Evolutionary conservation across 2,888 invertebrate genomes (phyloP).

Genomic region (Phyto melanocephala): DNA sequence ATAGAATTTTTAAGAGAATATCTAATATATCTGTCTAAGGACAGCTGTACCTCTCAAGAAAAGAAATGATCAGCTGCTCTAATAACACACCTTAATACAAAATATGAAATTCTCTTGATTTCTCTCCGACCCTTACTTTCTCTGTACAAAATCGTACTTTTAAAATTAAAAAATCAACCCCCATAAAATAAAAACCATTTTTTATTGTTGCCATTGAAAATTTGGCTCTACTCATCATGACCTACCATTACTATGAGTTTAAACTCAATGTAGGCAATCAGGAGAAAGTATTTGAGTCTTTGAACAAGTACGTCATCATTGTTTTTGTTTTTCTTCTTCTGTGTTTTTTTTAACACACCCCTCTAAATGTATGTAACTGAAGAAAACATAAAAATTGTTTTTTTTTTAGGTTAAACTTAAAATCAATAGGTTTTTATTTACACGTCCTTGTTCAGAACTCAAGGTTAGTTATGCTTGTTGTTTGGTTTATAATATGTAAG

Average conservation of each 20-base stretch:
- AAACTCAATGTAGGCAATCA: conserved; percentile 29
- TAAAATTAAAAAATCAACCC: too few relatives aligned
- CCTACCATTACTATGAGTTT: conserved; percentile 51
- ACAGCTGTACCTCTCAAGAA: too few relatives aligned
- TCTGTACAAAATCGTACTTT: not conserved
- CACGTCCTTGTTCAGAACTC: conserved; percentile 42
- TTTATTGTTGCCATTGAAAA: not conserved
- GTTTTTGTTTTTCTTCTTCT: not conserved
- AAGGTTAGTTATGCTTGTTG: conserved; percentile 21
- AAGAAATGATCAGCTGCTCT: too few relatives aligned
- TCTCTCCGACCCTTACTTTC: too few relatives aligned
- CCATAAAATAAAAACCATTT: not conserved
- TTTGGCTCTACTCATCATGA: conserved; percentile 36
- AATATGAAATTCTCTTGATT: too few relatives aligned
- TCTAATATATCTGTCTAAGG: too few relatives aligned
- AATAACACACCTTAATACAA: too few relatives aligned
- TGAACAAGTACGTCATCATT: conserved; percentile 46
- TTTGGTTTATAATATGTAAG: not conserved
- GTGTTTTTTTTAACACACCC: conserved; percentile 47
- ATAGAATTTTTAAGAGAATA: too few relatives aligned
- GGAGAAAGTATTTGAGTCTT: not conserved
- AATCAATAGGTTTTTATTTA: conserved; percentile 12
- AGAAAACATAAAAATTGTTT: not conserved
- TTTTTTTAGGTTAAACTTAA: not conserved
- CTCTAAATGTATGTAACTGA: not conserved